Conservation (phyloP, 2,888 invertebrate genomes). For the Hyppa rectilinea region DNA sequence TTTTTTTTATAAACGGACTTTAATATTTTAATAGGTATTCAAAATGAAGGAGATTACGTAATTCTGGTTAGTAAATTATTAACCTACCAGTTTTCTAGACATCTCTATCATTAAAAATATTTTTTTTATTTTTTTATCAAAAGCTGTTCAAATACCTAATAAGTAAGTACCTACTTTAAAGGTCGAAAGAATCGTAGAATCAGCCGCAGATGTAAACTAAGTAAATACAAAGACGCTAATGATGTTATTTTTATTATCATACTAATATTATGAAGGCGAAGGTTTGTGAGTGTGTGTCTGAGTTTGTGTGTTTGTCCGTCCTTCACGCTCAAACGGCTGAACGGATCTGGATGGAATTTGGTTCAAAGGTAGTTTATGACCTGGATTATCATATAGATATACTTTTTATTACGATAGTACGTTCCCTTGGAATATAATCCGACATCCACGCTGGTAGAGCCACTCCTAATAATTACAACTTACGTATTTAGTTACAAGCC, state of each 20-base stretch:
- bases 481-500: slow-evolving; percentile 17
- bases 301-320: too few species aligned
- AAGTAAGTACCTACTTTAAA: neutral
- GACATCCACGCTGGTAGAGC: too few species aligned
- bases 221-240: neutral
- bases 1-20: neutral
- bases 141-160: slow-evolving; percentile 11
- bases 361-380: too few species aligned
- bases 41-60: neutral
- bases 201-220: neutral
- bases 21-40: neutral
- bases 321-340: too few species aligned
- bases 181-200: neutral
- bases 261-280: too few species aligned
- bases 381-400: too few species aligned
- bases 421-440: too few species aligned
- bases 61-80: neutral
- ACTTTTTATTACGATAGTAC: too few species aligned
- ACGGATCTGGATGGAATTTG: too few species aligned
- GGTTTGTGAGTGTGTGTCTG: too few species aligned
- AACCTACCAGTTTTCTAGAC: neutral
- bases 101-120: too few species aligned
- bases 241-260: too few species aligned
- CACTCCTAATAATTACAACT: slow-evolving; percentile 3
- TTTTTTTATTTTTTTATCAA: neutral